A percentile compares a stretch with the other conserved stretches of the same genome.
Conservation (phyloP, 2,888 invertebrate species). For the Amblyjoppa proteus region DNA sequence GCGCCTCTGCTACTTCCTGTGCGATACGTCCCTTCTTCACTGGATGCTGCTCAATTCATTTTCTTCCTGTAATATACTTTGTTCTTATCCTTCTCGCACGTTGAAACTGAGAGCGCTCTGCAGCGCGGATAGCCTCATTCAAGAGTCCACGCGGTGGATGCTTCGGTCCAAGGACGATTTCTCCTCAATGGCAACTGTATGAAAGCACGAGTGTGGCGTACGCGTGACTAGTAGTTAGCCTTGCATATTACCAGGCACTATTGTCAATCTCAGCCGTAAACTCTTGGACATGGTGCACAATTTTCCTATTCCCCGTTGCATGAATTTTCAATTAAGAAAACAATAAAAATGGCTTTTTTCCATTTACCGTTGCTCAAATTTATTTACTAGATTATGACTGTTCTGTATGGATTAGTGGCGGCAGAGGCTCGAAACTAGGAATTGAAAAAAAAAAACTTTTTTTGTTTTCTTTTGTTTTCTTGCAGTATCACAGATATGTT, state of each 20-base stretch:
- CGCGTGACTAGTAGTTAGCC: constrained; percentile 30
- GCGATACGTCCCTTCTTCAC: constrained; percentile 3
- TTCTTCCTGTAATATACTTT: constrained; percentile 5
- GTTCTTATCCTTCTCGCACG: neutral
- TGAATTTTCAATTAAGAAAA: neutral
- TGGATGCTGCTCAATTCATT: neutral
- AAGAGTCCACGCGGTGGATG: constrained; percentile 43
- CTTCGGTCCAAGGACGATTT: constrained; percentile 60
- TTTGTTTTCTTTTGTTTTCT: neutral
- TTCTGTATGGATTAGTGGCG: neutral
- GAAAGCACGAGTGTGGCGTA: constrained; percentile 18
- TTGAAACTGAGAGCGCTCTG: constrained; percentile 15
- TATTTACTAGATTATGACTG: neutral
- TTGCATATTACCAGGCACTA: constrained; percentile 27
- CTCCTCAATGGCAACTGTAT: constrained; percentile 57
- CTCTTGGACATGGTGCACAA: neutral
- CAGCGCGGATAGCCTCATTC: neutral
- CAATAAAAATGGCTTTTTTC: neutral
- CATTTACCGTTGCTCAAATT: neutral
- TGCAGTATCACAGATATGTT: neutral
- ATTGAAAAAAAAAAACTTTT: neutral
- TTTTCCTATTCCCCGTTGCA: neutral
- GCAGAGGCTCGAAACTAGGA: too few relatives aligned
- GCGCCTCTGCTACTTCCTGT: constrained; percentile 10
- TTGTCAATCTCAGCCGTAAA: constrained; percentile 1